These are phyloP conservation scores for Mya arenaria DNA, from an alignment of 1,140 invertebrate genomes.

Conservation along the genomic window DNA sequence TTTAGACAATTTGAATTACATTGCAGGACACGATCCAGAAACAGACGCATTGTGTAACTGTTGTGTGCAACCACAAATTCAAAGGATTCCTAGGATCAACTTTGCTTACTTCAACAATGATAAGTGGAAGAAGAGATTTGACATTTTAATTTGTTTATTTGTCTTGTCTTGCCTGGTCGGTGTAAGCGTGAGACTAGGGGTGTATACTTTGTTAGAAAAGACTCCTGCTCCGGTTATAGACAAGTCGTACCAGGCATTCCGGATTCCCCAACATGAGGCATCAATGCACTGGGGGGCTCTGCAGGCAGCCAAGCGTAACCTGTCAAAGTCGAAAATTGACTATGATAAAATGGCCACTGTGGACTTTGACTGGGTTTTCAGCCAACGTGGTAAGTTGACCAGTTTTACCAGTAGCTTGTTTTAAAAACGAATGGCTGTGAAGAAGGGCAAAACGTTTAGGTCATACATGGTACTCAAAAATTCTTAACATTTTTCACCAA, in stretches of 20 bases:
- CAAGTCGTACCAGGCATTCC: conserved; percentile 74
- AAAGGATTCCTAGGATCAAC: conserved; percentile 25
- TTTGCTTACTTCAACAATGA: conserved; percentile 20
- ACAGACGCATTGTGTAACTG: neutral
- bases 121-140: conserved; percentile 23
- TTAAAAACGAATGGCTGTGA: too few relatives aligned
- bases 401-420: too few relatives aligned
- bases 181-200: conserved; percentile 63
- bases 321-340: too few relatives aligned
- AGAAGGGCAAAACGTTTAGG: too few relatives aligned
- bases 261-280: conserved; percentile 74
- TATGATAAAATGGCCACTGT: too few relatives aligned
- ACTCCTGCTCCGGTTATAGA: conserved; percentile 70
- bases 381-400: too few relatives aligned
- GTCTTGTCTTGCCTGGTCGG: conserved; percentile 34
- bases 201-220: conserved; percentile 62
- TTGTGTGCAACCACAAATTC: neutral
- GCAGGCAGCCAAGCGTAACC: conserved; percentile 60
- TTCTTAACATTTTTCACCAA: too few relatives aligned
- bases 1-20: too few relatives aligned
- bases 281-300: conserved; percentile 68
- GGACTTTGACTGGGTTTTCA: too few relatives aligned
- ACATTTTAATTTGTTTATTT: conserved; percentile 58
- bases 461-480: too few relatives aligned
- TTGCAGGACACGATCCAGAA: neutral